These are phyloP conservation scores for Xyrichtys novacula DNA, from an alignment of 2,797 vertebrate species.

Conservation along the genomic window DNA sequence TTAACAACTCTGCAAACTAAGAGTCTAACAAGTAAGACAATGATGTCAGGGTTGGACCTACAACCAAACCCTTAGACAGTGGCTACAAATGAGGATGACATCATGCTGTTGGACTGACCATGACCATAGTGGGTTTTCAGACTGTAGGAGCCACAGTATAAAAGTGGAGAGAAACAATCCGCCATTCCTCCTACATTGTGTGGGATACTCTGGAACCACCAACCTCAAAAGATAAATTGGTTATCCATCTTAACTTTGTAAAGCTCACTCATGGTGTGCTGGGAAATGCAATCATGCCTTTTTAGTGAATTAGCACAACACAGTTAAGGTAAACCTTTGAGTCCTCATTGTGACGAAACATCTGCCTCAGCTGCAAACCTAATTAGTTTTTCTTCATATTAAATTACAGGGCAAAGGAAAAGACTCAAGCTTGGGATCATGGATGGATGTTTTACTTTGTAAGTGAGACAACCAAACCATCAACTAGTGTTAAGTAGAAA, in stretches of 20 bases:
- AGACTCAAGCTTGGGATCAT: neutral
- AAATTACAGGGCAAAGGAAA: neutral
- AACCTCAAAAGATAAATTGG: constrained; percentile 1
- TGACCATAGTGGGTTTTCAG: constrained; percentile 28
- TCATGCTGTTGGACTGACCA: constrained; percentile 17
- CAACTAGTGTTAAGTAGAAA: constrained; percentile 30
- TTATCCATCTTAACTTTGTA: neutral
- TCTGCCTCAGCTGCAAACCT: constrained; percentile 8
- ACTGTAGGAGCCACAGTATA: neutral
- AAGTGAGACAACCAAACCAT: constrained; percentile 15
- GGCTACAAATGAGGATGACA: constrained; percentile 24
- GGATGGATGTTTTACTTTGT: constrained; percentile 20
- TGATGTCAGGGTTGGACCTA: constrained; percentile 61
- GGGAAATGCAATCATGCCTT: constrained; percentile 11
- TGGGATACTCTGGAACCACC: constrained; percentile 17
- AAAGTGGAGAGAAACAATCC: constrained; percentile 4
- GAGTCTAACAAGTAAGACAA: constrained; percentile 31
- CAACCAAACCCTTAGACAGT: constrained; percentile 15
- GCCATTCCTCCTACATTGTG: neutral
- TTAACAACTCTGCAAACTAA: constrained; percentile 10
- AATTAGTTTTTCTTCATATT: neutral
- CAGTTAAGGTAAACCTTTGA: constrained; percentile 33
- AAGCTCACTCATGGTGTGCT: constrained; percentile 17
- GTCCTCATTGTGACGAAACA: neutral
- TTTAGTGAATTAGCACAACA: constrained; percentile 43